Evolutionary conservation across 1,140 invertebrate genomes (phyloP).

Genomic region (Calosoma granatense): DNA sequence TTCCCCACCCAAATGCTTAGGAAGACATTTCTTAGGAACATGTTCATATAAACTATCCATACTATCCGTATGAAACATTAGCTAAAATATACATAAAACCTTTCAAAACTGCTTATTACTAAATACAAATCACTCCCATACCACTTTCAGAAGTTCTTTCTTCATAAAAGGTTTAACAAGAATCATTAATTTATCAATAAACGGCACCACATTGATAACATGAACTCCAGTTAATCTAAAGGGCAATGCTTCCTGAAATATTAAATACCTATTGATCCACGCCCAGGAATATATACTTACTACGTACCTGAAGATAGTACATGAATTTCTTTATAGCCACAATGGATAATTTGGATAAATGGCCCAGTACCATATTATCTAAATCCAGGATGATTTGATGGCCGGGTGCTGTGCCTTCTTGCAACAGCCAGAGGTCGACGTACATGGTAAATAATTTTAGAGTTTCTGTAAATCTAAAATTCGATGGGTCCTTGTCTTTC

Average conservation of each 20-base stretch:
- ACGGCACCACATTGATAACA: slow-evolving; percentile 52
- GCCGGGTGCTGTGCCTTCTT: slow-evolving; percentile 42
- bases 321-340: slow-evolving; percentile 50
- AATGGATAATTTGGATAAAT: slow-evolving; percentile 46
- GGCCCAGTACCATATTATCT: slow-evolving; percentile 41
- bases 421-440: slow-evolving; percentile 41
- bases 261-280: slow-evolving; percentile 7
- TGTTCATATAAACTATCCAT: slow-evolving; percentile 24
- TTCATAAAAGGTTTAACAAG: slow-evolving; percentile 61
- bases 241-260: slow-evolving; percentile 33
- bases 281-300: slow-evolving; percentile 18
- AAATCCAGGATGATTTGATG: slow-evolving; percentile 51
- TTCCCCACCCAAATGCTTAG: slow-evolving; percentile 43
- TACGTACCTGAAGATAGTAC: slow-evolving; percentile 48
- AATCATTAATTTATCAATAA: slow-evolving; percentile 56
- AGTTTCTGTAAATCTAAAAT: slow-evolving; percentile 43
- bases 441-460: slow-evolving; percentile 44
- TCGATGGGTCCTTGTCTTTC: slow-evolving; percentile 42
- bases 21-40: slow-evolving; percentile 28
- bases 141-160: slow-evolving; percentile 47
- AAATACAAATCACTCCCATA: slow-evolving; percentile 19
- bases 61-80: not conserved
- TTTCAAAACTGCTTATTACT: too few species aligned
- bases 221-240: slow-evolving; percentile 53
- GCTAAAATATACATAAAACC: not conserved